Conservation (phyloP, 2,797 vertebrate species). For the Melanotaenia parkinsoni region DNA sequence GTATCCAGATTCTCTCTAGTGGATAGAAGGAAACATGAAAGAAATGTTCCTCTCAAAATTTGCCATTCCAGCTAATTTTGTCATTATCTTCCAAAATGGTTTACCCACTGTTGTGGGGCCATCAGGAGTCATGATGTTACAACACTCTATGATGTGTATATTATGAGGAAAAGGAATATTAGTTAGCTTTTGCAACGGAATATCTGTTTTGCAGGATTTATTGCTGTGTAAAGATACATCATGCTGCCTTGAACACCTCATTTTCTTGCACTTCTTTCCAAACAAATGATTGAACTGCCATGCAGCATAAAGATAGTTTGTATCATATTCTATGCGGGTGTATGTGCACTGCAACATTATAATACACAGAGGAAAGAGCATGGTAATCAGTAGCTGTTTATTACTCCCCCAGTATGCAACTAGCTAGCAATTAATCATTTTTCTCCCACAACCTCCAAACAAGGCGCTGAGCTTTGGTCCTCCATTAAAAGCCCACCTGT, state of each 20-base stretch:
- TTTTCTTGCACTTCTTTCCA: background rate
- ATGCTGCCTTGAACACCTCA: background rate
- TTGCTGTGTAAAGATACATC: slow-evolving; percentile 70
- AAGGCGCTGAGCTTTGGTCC: slow-evolving; percentile 7
- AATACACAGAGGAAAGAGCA: slow-evolving; percentile 9
- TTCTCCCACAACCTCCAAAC: background rate
- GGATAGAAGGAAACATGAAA: background rate
- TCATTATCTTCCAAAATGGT: slow-evolving; percentile 34
- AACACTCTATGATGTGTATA: slow-evolving; percentile 61
- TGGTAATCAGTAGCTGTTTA: slow-evolving; percentile 10
- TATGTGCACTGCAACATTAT: slow-evolving; percentile 1
- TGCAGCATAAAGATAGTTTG: slow-evolving; percentile 10
- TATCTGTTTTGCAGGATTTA: slow-evolving; percentile 75
- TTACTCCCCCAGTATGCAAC: slow-evolving; percentile 8
- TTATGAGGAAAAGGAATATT: slow-evolving; percentile 62
- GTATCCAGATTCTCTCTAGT: background rate
- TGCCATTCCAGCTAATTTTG: slow-evolving; percentile 32
- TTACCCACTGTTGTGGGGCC: slow-evolving; percentile 34
- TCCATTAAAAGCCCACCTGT: background rate
- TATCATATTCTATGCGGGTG: background rate
- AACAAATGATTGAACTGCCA: background rate
- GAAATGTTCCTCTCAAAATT: slow-evolving; percentile 23
- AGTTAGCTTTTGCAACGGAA: slow-evolving; percentile 63
- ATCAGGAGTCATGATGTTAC: slow-evolving; percentile 28
- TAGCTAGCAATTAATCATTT: slow-evolving; percentile 8